These are phyloP conservation scores for Manis javanica DNA, from an alignment of 2,797 vertebrate species.

Conservation along the genomic window DNA sequence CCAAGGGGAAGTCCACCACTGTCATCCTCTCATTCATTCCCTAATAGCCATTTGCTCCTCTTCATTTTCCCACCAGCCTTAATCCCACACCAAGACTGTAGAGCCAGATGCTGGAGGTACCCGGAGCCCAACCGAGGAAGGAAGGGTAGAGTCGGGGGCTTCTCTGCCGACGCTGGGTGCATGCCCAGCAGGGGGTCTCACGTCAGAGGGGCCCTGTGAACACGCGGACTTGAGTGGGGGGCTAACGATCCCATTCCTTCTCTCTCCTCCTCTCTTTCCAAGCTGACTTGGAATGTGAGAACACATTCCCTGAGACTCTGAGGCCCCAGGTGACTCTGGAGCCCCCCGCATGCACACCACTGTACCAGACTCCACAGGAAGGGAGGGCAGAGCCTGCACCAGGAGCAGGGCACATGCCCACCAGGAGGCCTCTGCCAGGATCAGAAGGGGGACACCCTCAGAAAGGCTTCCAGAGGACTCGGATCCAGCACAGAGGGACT, in stretches of 20 bases:
- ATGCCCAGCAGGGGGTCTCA: not conserved
- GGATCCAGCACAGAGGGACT: not conserved
- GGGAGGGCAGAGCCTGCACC: not conserved
- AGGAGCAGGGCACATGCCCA: not conserved
- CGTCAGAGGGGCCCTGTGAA: not conserved
- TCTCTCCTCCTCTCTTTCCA: not conserved
- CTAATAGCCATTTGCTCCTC: not conserved
- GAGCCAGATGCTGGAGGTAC: not conserved
- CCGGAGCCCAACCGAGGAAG: not conserved
- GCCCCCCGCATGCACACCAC: fast-evolving
- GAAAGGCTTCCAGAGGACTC: not conserved
- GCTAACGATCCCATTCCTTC: too few species aligned
- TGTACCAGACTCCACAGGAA: not conserved
- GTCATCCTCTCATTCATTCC: not conserved
- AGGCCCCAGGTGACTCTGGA: not conserved
- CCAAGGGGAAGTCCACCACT: not conserved
- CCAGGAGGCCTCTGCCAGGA: not conserved
- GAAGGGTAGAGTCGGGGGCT: fast-evolving
- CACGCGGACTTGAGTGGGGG: not conserved
- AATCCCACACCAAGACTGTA: too few species aligned
- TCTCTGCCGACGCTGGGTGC: not conserved
- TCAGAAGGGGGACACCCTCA: not conserved
- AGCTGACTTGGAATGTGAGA: not conserved
- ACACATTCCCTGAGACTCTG: not conserved
- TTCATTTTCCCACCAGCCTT: not conserved